Evolutionary conservation across 2,797 vertebrate genomes (phyloP).

Genomic region (Tinamus major): DNA sequence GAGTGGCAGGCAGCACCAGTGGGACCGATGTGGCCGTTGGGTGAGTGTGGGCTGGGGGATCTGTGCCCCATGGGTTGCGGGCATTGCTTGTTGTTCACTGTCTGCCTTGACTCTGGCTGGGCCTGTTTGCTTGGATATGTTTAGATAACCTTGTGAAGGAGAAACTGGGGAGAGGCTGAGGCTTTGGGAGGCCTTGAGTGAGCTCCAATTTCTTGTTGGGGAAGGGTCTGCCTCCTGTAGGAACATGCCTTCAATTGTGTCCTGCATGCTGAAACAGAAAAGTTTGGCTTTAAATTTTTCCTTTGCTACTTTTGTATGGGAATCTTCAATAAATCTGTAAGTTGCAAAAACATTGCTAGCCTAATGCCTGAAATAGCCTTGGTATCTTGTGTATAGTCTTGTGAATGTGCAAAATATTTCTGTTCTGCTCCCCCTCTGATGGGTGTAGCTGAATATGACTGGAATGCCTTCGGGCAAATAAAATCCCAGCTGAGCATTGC

Average conservation of each 20-base stretch:
- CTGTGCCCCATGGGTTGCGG: rapidly evolving
- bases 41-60: background rate
- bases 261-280: rapidly evolving
- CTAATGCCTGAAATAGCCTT: background rate
- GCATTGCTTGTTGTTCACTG: rapidly evolving
- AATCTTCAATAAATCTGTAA: rapidly evolving
- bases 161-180: no score
- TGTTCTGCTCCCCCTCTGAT: background rate
- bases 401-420: background rate
- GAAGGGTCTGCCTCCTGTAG: rapidly evolving
- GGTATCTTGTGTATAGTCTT: background rate
- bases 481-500: background rate
- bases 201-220: background rate
- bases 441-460: background rate
- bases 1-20: background rate
- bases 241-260: rapidly evolving
- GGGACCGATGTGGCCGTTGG: background rate
- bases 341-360: rapidly evolving
- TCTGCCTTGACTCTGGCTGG: rapidly evolving
- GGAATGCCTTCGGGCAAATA: no score
- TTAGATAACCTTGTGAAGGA: rapidly evolving
- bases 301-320: background rate
- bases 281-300: background rate
- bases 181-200: background rate
- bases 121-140: no score